A percentile compares a stretch with the other conserved stretches of the same genome.
phyloP scores from a whole-genome alignment of 2,797 vertebrate species.

The Mormyrus proboscirostris region DNA sequence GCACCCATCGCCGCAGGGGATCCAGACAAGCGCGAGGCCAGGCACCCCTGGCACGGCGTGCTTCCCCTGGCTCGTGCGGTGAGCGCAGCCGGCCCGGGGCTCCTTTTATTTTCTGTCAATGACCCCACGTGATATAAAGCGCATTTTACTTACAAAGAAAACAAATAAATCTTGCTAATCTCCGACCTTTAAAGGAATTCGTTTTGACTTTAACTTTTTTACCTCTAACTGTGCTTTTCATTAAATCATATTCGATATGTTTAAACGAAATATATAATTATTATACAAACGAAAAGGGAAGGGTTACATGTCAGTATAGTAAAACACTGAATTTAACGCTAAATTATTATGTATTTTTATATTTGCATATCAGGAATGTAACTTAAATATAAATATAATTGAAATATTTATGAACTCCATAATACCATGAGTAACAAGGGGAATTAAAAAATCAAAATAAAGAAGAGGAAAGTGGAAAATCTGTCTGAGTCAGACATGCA shows the following conservation, averaged over 20 bases:
- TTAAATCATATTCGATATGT: background rate
- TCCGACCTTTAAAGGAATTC: background rate
- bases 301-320: background rate
- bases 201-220: background rate
- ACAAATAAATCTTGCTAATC: background rate
- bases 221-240: background rate
- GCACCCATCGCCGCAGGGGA: constrained; percentile 8
- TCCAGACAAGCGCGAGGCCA: constrained; percentile 1
- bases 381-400: background rate
- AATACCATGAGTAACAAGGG: background rate
- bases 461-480: constrained; percentile 10
- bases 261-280: background rate
- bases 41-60: background rate
- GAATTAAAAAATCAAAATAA: background rate
- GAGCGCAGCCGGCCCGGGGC: background rate
- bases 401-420: background rate
- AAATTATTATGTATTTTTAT: background rate
- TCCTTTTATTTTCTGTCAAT: background rate
- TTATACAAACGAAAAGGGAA: background rate
- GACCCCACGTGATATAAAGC: background rate
- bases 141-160: background rate
- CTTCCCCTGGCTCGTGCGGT: background rate
- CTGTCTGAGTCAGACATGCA: constrained; percentile 9
- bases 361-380: background rate
- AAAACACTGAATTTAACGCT: background rate